Evolutionary conservation across 35 echinoderm and acorn worm genomes (phyloP), one percentile per base, ranked within the genome.

Genomic region (Amphiura filiformis): DNA sequence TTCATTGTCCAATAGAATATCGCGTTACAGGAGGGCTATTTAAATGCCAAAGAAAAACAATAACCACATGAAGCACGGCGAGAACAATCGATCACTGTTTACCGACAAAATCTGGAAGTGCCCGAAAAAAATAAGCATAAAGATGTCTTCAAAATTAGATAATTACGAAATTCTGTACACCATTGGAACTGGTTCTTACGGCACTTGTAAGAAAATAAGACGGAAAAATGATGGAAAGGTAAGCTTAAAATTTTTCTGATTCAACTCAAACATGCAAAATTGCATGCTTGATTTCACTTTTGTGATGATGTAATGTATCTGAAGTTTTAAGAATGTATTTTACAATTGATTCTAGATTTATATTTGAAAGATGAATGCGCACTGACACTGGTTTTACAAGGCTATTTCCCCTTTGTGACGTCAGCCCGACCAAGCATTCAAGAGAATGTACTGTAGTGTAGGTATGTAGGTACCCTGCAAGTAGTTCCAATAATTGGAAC

Each of bases 201-300:
- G 96, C 23, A 98, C 85, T 36, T 98, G 96, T 41, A 91, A 94
- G 77, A 98, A 92, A 82, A 89, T 98, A 41, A 86, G 92, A 32
- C 75, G 92, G 39, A 94, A 87, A 94, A 89, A 34, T 41, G 96
- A 98, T 84, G 89, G 92, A 39, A 98, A 98, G 83, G 96, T 98
- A 84, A 88, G n/a, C n/a, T 23, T 0, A 33, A 17, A 33, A 30
- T 36, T 31, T 22, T 4, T 23, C 36, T 32, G 1, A 83, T 22
- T 35, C 26, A 77, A 9, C 75, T 52, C 44, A 52, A 7, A 52
- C 44, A 7, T 52, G 44, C 20, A 7, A 11, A 11, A 11, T 52
- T 52, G 44, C 20, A 7, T 52, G 44, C 20, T 52, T 52, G 44
- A 11, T 20, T 20, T 52, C 20, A 20, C 7, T 20, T 20, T 52